Conservation (phyloP, 1,140 invertebrate species). For the Pachypsylla venusta region DNA sequence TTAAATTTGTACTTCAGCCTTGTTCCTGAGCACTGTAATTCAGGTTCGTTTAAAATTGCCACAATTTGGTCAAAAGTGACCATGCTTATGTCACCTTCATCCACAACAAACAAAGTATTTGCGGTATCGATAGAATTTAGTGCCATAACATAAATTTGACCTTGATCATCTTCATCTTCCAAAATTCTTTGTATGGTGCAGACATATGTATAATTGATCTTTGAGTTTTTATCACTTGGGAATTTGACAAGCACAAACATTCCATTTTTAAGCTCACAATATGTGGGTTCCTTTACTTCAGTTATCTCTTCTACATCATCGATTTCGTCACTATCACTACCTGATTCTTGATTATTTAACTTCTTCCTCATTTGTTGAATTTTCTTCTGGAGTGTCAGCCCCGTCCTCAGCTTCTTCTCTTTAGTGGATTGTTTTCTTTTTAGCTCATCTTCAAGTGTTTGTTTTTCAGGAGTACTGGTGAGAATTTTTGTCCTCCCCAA, state of each 20-base stretch:
- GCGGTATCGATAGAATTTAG: neutral
- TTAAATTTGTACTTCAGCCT: neutral
- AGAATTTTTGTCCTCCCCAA: no score
- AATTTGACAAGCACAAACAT: neutral
- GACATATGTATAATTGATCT: neutral
- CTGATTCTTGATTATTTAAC: neutral
- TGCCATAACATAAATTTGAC: neutral
- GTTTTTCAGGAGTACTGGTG: no score
- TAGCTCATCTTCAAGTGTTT: no score
- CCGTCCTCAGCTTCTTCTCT: no score
- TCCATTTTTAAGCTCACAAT: neutral
- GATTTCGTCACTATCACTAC: neutral
- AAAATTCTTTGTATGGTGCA: neutral
- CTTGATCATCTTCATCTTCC: neutral
- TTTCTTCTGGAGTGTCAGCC: no score
- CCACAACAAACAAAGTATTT: neutral
- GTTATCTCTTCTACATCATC: neutral
- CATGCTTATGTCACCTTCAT: neutral
- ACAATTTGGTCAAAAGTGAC: neutral
- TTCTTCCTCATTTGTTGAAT: neutral
- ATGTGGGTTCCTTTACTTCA: neutral
- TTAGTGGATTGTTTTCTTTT: no score
- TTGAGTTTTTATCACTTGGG: neutral
- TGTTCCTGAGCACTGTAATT: neutral
- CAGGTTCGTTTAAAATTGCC: neutral